Percentiles rank a stretch among this genome's conserved stretches.
These are phyloP conservation scores for Drosophila virilis DNA, from an alignment of 1,140 invertebrate genomes.

Conservation along the genomic window DNA sequence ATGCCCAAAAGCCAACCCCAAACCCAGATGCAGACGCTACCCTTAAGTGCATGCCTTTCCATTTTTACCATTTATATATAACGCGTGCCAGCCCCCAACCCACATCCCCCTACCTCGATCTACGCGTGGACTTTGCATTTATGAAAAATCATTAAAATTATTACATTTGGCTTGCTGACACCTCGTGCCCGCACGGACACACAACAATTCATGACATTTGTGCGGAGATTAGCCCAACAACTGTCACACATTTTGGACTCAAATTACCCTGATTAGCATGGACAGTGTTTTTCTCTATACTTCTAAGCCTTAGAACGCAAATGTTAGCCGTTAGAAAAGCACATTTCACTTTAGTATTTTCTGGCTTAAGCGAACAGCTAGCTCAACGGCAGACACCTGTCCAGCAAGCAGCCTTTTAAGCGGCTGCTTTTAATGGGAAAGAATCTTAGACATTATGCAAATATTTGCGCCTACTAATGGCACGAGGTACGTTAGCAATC, in stretches of 20 bases:
- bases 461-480: constrained; percentile 80
- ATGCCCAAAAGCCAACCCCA: constrained; percentile 8
- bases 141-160: constrained; percentile 83
- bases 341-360: constrained; percentile 31
- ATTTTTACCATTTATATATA: constrained; percentile 28
- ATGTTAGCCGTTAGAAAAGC: neutral
- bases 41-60: constrained; percentile 58
- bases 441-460: constrained; percentile 68
- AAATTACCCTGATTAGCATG: constrained; percentile 79
- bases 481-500: constrained; percentile 57
- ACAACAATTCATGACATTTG: constrained; percentile 75
- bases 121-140: constrained; percentile 58
- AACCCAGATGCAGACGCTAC: constrained; percentile 33
- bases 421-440: constrained; percentile 58
- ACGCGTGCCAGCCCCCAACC: constrained; percentile 32
- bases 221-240: constrained; percentile 78
- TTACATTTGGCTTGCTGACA: constrained; percentile 81
- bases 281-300: neutral
- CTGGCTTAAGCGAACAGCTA: constrained; percentile 43
- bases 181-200: constrained; percentile 38
- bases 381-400: constrained; percentile 39
- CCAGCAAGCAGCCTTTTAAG: constrained; percentile 12
- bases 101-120: neutral
- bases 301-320: neutral
- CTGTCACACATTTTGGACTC: constrained; percentile 76